Evolutionary conservation across 2,113 vertebrate species (phyloP), one percentile per base, ranked within the genome.

Genomic region (Pampusana beccarii): DNA sequence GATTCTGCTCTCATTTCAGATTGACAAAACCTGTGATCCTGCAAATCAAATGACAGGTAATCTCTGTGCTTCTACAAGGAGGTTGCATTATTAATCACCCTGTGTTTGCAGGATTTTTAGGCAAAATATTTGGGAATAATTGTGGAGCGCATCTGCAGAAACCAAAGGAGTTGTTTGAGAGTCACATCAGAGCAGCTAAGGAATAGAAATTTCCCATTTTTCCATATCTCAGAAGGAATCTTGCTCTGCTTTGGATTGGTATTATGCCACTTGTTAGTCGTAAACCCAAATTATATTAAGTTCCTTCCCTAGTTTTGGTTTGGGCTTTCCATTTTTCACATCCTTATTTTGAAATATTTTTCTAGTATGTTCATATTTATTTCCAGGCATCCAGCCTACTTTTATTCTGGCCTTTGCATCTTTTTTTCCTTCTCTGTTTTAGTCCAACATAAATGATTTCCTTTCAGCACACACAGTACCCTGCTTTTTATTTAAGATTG

Each of bases 401-500:
- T 97, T 97, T 96, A 83, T 97, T 96, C 96, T 95, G 93, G 92
- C 93, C 82, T 97, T 97, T 97, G 89, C 93, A 97, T 96, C 84
- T 96, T 93, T 96, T 94, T 84, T 92, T 96, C 87, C 91, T 97
- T 96, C 65, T 65, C 65, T 86, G 33, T 70, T 93, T 69, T 57
- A 91, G 91, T 98, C 97, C 97, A 98, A 98, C 40, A 95, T 84
- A 98, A 98, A 98, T 2, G 44, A 69, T 93, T 97, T 24, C 50
- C 79, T 98, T 98, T 98, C 97, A 97, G 88, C 97, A 97, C 96
- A 96, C n/a, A 89, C 64, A 95, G 93, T 95, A 92, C 93, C 91
- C 90, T 97, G 56, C 83, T 97, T 93, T 97, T 98, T 98, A 97
- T 97, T 98, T 95, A 95, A 97, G 86, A 96, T 92, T 94, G 92